Base-by-base conservation (phyloP, 2,888 invertebrate genomes). In the Leucophenga montana region DNA sequence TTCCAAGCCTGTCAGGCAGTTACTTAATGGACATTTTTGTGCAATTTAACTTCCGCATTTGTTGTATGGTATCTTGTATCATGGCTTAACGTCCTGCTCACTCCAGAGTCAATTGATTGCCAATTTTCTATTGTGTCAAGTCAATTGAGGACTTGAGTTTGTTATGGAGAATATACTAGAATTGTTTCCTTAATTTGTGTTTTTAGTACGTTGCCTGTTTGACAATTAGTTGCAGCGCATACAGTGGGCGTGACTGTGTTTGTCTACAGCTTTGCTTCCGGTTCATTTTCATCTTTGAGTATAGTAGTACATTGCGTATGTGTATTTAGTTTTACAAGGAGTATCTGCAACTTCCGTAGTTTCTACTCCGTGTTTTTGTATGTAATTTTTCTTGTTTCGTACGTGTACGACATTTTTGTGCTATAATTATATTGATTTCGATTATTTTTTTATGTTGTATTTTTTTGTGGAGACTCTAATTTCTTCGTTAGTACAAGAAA, bases 351-450 rank as follows among this genome's bases (percentile, higher is more conserved):
- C 64, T 76, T 76, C 67, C 65, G 59, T 67, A 73, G 72, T 73
- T 71, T 77, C 71, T 57, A 62, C 39, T 66, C 5, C 13, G 14
- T 39, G 27, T 39, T 22, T 14, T 27, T 27, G n/a, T 27, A 66
- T 39, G 61, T 61, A 33, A 61, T 39, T 61, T 66, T 53, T 66
- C 54, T 39, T 48, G 61, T 57, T 57, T 50, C 18, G 50, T 79
- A 83, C 81, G 81, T 81, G 83, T 81, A 74, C 76, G 83, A 81
- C 83, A 81, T 83, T 83, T 75, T 75, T 48, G 14, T 75, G 50
- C 22, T 39, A 22, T 82, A 82, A 83, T 82, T 82, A 82, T 78
- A 82, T 82, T 83, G 83, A 82, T 83, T 83, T 77, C 76, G 61
- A 72, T 66, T 62, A 56, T 27, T 39, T 9, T 3, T 22, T 59